A percentile compares a stretch with the other conserved stretches of the same genome.
These are phyloP conservation scores for Drosophila conformis DNA, from an alignment of 2,888 invertebrate species.

Conservation along the genomic window DNA sequence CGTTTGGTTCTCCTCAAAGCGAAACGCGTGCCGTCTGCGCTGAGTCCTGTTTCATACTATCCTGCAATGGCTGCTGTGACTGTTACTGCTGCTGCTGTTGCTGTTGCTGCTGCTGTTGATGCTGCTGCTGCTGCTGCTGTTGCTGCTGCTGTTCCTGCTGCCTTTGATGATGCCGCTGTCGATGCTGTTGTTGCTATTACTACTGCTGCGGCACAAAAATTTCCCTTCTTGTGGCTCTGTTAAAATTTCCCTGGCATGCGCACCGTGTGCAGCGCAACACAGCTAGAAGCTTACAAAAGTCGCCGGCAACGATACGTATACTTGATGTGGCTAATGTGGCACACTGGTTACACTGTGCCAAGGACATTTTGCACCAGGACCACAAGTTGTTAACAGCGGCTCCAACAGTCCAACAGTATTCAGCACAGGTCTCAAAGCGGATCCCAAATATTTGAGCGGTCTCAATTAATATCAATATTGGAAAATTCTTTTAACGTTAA, in stretches of 20 bases:
- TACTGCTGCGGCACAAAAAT: conserved; percentile 68
- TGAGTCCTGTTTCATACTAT: conserved; percentile 79
- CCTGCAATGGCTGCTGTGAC: conserved; percentile 50
- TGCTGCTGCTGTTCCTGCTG: conserved; percentile 48
- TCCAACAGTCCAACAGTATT: not conserved
- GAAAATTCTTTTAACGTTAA: conserved; percentile 1
- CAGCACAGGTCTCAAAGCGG: conserved; percentile 5
- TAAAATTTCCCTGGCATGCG: conserved; percentile 78
- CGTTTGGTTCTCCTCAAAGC: conserved; percentile 64
- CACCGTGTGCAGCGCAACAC: conserved; percentile 48
- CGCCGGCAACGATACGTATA: conserved; percentile 53
- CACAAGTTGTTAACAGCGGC: conserved; percentile 36
- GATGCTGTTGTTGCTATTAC: conserved; percentile 26
- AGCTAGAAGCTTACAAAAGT: conserved; percentile 20
- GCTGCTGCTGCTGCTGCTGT: conserved; percentile 28
- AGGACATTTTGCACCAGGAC: conserved; percentile 8
- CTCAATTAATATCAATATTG: not conserved
- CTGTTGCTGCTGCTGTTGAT: conserved; percentile 36
- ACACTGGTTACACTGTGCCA: conserved; percentile 27
- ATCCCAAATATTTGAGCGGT: conserved; percentile 8
- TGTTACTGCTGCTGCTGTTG: conserved; percentile 30
- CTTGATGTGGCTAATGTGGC: conserved; percentile 29
- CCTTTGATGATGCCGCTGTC: conserved; percentile 26
- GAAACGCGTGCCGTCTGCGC: conserved; percentile 81
- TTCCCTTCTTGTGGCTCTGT: conserved; percentile 62